Conservation (phyloP, 1,140 invertebrate genomes). For the Eupeodes corollae region DNA sequence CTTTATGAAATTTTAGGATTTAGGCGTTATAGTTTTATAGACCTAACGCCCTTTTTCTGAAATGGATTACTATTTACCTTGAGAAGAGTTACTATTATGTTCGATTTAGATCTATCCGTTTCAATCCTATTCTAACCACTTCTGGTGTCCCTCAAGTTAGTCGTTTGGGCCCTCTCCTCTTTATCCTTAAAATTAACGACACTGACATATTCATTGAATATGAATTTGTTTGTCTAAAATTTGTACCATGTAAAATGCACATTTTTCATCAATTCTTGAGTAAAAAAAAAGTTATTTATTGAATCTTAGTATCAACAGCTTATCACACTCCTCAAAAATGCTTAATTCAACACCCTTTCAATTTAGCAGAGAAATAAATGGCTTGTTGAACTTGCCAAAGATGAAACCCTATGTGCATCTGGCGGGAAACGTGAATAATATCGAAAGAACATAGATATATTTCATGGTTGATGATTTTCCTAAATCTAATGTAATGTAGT, state of each 20-base stretch:
- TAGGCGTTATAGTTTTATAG: too few relatives aligned
- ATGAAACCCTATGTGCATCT: conserved; percentile 97
- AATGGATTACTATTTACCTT: too few relatives aligned
- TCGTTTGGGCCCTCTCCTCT: too few relatives aligned
- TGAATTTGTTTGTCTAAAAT: background rate
- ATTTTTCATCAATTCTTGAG: background rate
- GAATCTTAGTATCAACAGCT: conserved; percentile 73
- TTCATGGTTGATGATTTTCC: conserved; percentile 96
- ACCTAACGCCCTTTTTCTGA: too few relatives aligned
- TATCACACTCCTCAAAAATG: conserved; percentile 98
- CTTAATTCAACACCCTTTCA: conserved; percentile 94
- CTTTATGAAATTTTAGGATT: too few relatives aligned
- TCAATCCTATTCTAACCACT: too few relatives aligned
- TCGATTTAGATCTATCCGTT: too few relatives aligned
- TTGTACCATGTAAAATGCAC: background rate
- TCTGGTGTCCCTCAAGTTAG: too few relatives aligned
- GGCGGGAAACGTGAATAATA: conserved; percentile 98
- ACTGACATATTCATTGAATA: too few relatives aligned
- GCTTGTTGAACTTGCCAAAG: conserved; percentile 95
- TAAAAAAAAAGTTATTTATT: conserved; percentile 14
- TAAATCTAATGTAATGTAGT: conserved; percentile 97
- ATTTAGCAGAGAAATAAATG: conserved; percentile 92
- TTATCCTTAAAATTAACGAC: too few relatives aligned
- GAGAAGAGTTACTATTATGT: too few relatives aligned
- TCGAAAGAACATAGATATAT: conserved; percentile 98